Evolutionary conservation across 2,113 vertebrate genomes (phyloP).

Genomic region (Malurus melanocephalus): DNA sequence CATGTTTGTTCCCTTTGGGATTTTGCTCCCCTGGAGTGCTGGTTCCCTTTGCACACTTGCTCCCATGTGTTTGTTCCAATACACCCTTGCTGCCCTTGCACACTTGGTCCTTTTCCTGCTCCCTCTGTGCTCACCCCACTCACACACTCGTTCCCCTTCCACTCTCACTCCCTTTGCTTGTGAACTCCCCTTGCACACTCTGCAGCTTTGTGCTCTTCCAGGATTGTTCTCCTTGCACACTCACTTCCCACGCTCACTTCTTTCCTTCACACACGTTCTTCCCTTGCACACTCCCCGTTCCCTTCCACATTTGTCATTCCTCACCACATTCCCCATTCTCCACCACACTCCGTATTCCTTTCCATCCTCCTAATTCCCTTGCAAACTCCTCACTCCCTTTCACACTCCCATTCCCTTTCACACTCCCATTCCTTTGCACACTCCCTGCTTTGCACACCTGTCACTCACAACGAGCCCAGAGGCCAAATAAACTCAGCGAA

Average conservation of each 20-base stretch:
- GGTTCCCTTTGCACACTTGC: not conserved
- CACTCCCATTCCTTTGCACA: not conserved
- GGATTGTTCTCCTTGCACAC: not conserved
- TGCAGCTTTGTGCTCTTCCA: not conserved
- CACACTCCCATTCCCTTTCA: no score
- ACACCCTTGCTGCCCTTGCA: not conserved
- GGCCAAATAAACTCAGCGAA: not conserved
- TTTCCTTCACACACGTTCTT: fast-evolving
- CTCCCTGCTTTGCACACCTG: not conserved
- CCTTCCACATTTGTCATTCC: not conserved
- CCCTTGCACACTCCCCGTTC: no score
- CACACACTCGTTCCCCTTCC: not conserved
- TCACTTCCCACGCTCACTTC: not conserved
- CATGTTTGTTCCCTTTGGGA: not conserved
- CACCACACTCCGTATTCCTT: not conserved
- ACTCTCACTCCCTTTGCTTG: not conserved
- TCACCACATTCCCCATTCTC: no score
- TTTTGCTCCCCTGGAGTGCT: not conserved
- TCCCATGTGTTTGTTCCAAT: not conserved
- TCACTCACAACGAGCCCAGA: fast-evolving
- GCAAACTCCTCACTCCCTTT: not conserved
- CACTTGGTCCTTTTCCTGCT: fast-evolving
- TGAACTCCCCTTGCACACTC: not conserved
- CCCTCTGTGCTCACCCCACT: not conserved
- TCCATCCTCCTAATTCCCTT: no score